Base-by-base conservation (phyloP, 2,113 vertebrate genomes). In the Gasterosteus nipponicus region DNA sequence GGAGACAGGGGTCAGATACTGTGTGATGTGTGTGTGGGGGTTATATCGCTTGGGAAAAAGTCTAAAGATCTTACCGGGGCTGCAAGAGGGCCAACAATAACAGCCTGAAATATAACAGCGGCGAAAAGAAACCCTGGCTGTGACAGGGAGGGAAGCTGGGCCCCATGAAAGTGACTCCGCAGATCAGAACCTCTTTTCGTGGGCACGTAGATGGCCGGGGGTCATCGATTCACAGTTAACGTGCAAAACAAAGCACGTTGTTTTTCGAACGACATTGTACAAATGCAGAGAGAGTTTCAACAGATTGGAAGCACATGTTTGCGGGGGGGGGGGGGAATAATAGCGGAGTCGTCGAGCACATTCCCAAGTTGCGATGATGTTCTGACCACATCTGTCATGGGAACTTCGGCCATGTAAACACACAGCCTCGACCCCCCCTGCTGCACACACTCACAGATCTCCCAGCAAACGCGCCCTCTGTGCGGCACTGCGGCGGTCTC, bases 21-120 rank as follows among this genome's bases (percentile, higher is more conserved):
- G 88, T 95, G 96, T 92, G 94, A 92, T 93, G 94, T 91, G 91
- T 91, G 91, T 90, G 86, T 86, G 84, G 94, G 95, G 95, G 96
- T 96, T 95, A 95, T 97, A 96, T 97, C 95, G 89, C 95, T 95
- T 97, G 96, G 97, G 96, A 96, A 97, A 96, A 95, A 89, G 94
- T 94, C 94, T 93, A 95, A 95, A 95, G 95, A 96, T 95, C 95
- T 93, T 92, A 96, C 94, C 75, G 92, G 94, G 94, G 91, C 92
- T 93, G 90, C 88, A 87, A 88, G 6, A 2, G 92, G 89, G 96
- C 97, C 97, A 98, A 97, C 93, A 95, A 96, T 96, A 97, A 97
- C 95, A 97, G 96, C 94, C 96, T 96, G 95, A 96, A 97, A 96
- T 95, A 96, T 96, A 92, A 86, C 93, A 95, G 94, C 90, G 94